A percentile compares a stretch with the other conserved stretches of the same genome.
These are phyloP conservation scores for Poecilobothrus nobilitatus DNA, from an alignment of 2,888 invertebrate genomes.

Conservation along the genomic window DNA sequence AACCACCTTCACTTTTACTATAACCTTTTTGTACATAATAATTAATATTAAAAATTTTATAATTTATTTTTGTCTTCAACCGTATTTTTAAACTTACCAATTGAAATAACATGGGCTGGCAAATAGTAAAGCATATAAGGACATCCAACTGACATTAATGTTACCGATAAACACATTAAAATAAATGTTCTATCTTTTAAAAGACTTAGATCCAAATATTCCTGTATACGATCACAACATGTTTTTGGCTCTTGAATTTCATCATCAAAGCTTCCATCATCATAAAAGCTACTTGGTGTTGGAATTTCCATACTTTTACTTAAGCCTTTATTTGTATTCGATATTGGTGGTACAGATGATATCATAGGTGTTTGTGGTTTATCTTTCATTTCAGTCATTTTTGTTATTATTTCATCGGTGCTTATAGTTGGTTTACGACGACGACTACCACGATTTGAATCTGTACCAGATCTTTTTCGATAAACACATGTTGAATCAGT, in stretches of 20 bases:
- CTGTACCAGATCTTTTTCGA: slow-evolving; percentile 45
- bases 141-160: slow-evolving; percentile 67
- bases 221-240: slow-evolving; percentile 39
- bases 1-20: slow-evolving; percentile 49
- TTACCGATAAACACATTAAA: slow-evolving; percentile 62
- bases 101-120: slow-evolving; percentile 62
- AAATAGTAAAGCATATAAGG: slow-evolving; percentile 68
- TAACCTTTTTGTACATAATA: slow-evolving; percentile 31
- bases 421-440: slow-evolving; percentile 38
- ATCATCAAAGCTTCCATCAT: slow-evolving; percentile 36
- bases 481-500: slow-evolving; percentile 69
- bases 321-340: slow-evolving; percentile 35
- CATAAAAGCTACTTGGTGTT: slow-evolving; percentile 41
- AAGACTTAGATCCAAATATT: slow-evolving; percentile 60
- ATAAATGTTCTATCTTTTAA: slow-evolving; percentile 61
- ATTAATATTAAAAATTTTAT: not conserved
- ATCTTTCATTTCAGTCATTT: slow-evolving; percentile 37
- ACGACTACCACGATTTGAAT: slow-evolving; percentile 42
- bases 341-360: not conserved
- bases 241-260: slow-evolving; percentile 37
- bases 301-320: slow-evolving; percentile 45
- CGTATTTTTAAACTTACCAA: slow-evolving; percentile 40
- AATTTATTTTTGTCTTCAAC: not conserved
- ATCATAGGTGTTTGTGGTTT: slow-evolving; percentile 32
- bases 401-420: slow-evolving; percentile 41